These are phyloP conservation scores for Himalopsyche anomala DNA, from an alignment of 2,888 invertebrate species.

Conservation along the genomic window DNA sequence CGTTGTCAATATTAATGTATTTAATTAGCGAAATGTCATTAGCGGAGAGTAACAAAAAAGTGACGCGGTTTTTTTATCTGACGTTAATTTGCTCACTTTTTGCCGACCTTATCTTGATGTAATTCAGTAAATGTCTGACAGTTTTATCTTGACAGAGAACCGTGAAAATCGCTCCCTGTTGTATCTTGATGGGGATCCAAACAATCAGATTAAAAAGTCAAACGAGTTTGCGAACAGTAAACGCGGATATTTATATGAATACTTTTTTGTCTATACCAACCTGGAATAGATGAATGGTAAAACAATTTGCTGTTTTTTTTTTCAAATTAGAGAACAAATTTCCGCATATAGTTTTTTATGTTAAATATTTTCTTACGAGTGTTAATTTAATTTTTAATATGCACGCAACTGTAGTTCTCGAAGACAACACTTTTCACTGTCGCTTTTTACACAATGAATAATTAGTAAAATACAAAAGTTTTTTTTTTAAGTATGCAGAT, in stretches of 20 bases:
- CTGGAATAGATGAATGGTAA: neutral
- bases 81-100: neutral
- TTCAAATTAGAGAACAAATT: neutral
- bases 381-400: no score
- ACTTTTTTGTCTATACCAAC: neutral
- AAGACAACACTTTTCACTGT: neutral
- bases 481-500: neutral
- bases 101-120: neutral
- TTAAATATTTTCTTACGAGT: no score
- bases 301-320: no score
- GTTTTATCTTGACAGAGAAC: neutral
- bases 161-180: constrained; percentile 5
- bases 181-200: neutral
- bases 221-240: neutral
- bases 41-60: neutral
- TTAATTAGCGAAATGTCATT: neutral
- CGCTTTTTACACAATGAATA: neutral
- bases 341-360: neutral
- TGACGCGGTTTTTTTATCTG: neutral
- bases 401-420: neutral
- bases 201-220: constrained; percentile 9
- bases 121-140: neutral
- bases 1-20: no score
- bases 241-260: neutral
- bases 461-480: constrained; percentile 19